These are phyloP conservation scores for Podarcis muralis DNA, from an alignment of 2,113 vertebrate species.

Conservation along the genomic window DNA sequence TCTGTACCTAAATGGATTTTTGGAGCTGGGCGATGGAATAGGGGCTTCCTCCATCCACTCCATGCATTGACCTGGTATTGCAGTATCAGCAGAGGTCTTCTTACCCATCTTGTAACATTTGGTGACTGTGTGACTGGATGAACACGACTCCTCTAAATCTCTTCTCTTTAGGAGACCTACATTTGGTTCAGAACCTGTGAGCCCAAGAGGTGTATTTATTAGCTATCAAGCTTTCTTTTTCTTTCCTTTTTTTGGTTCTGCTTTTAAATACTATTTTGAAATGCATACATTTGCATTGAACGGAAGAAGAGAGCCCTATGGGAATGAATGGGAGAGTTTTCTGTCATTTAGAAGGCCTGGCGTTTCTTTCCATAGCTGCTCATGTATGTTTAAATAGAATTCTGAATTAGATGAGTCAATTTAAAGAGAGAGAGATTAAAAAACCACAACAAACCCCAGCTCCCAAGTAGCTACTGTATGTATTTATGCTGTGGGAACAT, in stretches of 20 bases:
- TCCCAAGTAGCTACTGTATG: constrained; percentile 65
- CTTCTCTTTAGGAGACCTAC: background rate
- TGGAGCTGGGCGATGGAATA: no score
- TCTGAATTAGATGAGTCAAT: constrained; percentile 64
- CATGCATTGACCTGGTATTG: no score
- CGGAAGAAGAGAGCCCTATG: constrained; percentile 40
- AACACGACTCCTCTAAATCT: background rate
- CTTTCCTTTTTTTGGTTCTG: background rate
- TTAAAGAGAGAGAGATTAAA: background rate
- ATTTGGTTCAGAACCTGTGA: background rate
- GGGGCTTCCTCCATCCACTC: no score
- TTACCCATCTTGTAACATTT: no score
- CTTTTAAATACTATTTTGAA: constrained; percentile 41
- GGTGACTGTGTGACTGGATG: no score
- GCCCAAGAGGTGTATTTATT: background rate
- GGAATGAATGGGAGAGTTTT: constrained; percentile 47
- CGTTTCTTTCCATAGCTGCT: constrained; percentile 44
- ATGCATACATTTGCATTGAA: background rate
- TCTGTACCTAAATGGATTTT: no score
- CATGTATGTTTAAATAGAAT: constrained; percentile 60
- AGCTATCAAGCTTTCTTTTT: constrained; percentile 1
- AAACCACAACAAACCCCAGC: background rate
- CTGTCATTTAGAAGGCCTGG: constrained; percentile 50
- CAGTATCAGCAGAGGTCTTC: no score
- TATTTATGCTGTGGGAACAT: constrained; percentile 60